phyloP scores from a whole-genome alignment of 2,888 invertebrate species.

The Drosophila putrida region DNA sequence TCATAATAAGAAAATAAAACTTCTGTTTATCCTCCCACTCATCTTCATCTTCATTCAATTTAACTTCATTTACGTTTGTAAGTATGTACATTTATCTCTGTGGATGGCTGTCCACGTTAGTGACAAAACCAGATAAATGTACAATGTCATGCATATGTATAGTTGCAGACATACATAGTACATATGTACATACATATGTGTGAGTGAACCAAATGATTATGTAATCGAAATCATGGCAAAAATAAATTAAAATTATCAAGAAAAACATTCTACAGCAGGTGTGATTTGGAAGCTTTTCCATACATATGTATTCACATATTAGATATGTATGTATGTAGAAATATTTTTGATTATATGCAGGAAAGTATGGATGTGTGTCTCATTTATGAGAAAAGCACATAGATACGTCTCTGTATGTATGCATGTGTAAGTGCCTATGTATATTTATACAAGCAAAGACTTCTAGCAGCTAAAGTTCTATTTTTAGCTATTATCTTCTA shows the following conservation, averaged over 20 bases:
- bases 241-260: background rate
- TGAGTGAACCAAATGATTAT: constrained; percentile 16
- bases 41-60: background rate
- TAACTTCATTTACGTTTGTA: background rate
- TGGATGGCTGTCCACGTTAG: no score
- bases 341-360: constrained; percentile 4
- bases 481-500: constrained; percentile 64
- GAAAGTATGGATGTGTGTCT: background rate
- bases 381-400: background rate
- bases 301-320: background rate
- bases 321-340: background rate
- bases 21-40: background rate
- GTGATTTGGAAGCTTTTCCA: constrained; percentile 12
- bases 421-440: constrained; percentile 1
- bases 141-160: constrained; percentile 14
- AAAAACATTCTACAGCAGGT: constrained; percentile 28
- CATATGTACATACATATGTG: background rate
- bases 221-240: constrained; percentile 14
- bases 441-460: constrained; percentile 8
- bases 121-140: background rate
- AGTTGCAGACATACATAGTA: no score
- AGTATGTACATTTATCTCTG: background rate
- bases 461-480: constrained; percentile 61
- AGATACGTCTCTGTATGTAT: background rate
- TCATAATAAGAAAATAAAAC: constrained; percentile 1